Evolutionary conservation across 2,113 vertebrate genomes (phyloP).

Genomic region (Boulengerochromis microlepis): DNA sequence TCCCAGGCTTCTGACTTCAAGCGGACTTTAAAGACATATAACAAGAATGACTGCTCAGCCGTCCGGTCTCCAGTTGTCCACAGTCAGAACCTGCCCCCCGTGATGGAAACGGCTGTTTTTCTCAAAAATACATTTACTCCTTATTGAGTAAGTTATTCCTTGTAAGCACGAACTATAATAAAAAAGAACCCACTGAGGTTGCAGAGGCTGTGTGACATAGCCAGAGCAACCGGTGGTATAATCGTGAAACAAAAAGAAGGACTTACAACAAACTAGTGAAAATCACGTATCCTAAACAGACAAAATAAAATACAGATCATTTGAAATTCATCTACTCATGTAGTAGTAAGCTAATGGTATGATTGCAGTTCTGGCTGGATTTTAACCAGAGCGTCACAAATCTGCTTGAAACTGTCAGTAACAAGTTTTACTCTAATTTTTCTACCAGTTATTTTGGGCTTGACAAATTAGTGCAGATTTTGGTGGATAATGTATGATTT

Average conservation of each 20-base stretch:
- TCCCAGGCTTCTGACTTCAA: not conserved
- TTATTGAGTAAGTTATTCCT: not conserved
- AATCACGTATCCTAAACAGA: not conserved
- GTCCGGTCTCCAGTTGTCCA: not conserved
- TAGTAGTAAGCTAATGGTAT: not conserved
- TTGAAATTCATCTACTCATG: not conserved
- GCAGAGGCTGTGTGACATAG: not conserved
- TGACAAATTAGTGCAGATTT: not conserved
- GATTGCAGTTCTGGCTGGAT: not conserved
- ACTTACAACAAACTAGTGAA: not conserved
- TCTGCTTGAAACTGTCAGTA: not conserved
- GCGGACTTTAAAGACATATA: not conserved
- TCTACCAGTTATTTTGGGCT: not conserved
- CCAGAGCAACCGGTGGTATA: not conserved
- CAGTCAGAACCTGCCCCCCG: not conserved
- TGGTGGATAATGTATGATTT: not conserved
- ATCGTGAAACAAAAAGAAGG: not conserved
- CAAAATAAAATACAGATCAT: not conserved
- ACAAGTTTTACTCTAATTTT: not conserved
- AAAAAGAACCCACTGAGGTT: not conserved
- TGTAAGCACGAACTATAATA: not conserved
- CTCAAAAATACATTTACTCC: not conserved
- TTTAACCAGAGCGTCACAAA: not conserved
- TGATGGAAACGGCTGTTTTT: not conserved
- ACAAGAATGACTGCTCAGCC: not conserved